Evolutionary conservation across 2,797 vertebrate species (phyloP), one percentile per base, ranked within the genome.

Genomic region (Vultur gryphus): DNA sequence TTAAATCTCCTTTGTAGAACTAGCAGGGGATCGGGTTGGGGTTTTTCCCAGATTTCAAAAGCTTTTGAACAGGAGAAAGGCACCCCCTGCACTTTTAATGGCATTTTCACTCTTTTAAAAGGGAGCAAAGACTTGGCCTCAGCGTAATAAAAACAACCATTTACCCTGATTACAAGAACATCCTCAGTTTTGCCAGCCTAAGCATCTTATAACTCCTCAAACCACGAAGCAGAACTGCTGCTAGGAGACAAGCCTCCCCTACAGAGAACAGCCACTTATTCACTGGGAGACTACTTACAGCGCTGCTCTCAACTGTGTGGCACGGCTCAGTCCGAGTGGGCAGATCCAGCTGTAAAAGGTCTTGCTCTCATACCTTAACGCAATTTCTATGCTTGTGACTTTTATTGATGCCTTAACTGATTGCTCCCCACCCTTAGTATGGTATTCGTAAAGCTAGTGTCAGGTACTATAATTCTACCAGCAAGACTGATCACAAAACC

Each of bases 241-340:
- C 19, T 51, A 31, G 49, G 52, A 57, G 49, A 87, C 86, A 90
- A 90, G 29, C 64, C 54, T 90, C 16, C 67, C 29, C 18, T 48
- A 0, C 16, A 6, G 59, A 70, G 64, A 61, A 2, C 33, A 61
- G 35, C 6, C 21, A 10, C 48, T 33, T 55, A 33, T 6, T 54
- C 33, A 6, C 20, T 31, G 33, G 41, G 67, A 89, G 19, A 43
- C 13, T 69, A 4, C 54, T 51, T 16, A 4, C 20, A 41, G 55
- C 0, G 0, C n/a, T 19, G 55, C 33, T 41, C 39, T 67, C 12
- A 3, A 4, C 39, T 11, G 11, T 2, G 41, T 8, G 49, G 16
- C 49, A 29, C 3, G 3, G 66, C 80, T 51, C 8, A 0, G 1
- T 6, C 52, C 0, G 1, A 59, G 44, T 8, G 20, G 20, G 61